Evolutionary conservation across 2,797 vertebrate genomes (phyloP).

Genomic region (Gymnodraco acuticeps): DNA sequence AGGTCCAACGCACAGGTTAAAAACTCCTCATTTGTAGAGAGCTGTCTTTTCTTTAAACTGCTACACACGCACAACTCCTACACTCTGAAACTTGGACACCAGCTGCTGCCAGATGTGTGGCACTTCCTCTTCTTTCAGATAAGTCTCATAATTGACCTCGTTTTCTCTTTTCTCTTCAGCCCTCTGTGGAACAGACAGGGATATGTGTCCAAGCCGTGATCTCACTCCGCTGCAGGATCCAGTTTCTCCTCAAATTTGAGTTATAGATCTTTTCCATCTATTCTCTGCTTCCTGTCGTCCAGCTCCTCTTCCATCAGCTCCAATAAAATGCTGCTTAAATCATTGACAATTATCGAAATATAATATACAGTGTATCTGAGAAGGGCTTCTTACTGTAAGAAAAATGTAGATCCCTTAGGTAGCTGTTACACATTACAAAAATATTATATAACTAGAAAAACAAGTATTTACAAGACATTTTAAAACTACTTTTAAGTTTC

Average conservation of each 20-base stretch:
- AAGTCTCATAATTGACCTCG: conserved; percentile 23
- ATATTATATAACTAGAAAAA: not conserved
- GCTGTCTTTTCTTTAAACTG: conserved; percentile 32
- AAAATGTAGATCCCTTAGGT: not conserved
- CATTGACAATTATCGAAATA: not conserved
- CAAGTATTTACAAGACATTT: not conserved
- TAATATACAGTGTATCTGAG: not conserved
- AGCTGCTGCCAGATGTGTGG: conserved; percentile 74
- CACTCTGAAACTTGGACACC: conserved; percentile 19
- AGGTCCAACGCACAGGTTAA: conserved; percentile 31
- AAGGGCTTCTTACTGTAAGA: not conserved
- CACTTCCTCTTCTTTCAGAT: conserved; percentile 32
- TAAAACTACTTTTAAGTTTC: no score
- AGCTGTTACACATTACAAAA: not conserved
- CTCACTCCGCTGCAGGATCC: conserved; percentile 22
- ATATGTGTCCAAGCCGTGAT: conserved; percentile 13
- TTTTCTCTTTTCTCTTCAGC: conserved; percentile 1
- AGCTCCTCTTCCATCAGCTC: not conserved
- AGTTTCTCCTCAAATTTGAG: conserved; percentile 33
- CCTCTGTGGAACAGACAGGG: conserved; percentile 22
- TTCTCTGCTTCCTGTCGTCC: conserved; percentile 17
- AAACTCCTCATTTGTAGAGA: conserved; percentile 33
- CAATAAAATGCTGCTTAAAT: not conserved
- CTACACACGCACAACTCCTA: conserved; percentile 34
- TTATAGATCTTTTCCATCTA: conserved; percentile 46